Percentiles rank a stretch among this genome's conserved stretches.
Evolutionary conservation across 1,140 invertebrate species (phyloP).

Genomic region (Hormaphis cornu): DNA sequence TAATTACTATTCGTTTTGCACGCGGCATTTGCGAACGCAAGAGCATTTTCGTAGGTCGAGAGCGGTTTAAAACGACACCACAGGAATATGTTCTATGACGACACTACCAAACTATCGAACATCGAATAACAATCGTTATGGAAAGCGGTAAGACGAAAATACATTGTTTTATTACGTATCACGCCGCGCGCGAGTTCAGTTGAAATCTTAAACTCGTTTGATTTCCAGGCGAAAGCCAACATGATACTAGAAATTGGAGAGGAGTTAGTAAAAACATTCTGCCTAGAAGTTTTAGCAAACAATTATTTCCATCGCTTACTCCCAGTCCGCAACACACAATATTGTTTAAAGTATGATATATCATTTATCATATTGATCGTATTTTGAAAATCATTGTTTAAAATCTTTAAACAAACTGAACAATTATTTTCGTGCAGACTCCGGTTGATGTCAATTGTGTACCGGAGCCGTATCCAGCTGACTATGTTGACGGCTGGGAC

Average conservation of each 20-base stretch:
- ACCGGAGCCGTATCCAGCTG: constrained; percentile 53
- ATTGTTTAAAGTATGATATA: constrained; percentile 16
- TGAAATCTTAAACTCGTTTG: background rate
- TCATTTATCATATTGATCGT: background rate
- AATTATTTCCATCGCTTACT: constrained; percentile 11
- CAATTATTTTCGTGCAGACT: background rate
- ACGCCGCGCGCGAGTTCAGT: too few species aligned
- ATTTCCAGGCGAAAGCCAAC: background rate
- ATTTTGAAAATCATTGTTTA: background rate
- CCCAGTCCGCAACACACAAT: constrained; percentile 1
- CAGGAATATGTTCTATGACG: too few species aligned
- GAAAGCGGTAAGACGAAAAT: too few species aligned
- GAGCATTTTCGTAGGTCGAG: too few species aligned
- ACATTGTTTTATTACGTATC: background rate
- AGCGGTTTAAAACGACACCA: too few species aligned
- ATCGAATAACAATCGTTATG: too few species aligned
- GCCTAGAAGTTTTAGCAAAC: background rate
- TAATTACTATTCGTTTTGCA: too few species aligned
- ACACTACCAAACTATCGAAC: too few species aligned
- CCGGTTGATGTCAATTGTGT: background rate
- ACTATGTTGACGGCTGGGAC: constrained; percentile 61
- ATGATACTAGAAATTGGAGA: background rate
- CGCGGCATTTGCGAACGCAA: too few species aligned
- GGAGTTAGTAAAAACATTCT: background rate
- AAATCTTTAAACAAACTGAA: background rate